Conservation (phyloP, 2,797 vertebrate species). For the Halcyon smyrnensis region DNA sequence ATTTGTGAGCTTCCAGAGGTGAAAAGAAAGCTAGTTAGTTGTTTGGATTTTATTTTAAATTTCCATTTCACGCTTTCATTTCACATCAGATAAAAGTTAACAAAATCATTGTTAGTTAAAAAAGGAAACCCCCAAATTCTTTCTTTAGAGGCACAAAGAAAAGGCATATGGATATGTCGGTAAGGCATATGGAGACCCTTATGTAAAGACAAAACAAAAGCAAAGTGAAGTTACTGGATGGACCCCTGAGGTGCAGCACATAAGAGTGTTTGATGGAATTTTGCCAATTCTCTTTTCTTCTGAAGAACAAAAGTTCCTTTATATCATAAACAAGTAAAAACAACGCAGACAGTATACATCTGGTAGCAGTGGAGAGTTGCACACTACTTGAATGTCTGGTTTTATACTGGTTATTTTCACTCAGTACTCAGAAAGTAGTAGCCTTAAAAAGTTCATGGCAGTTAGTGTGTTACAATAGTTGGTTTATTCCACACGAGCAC, state of each 20-base stretch:
- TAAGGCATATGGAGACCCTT: conserved; percentile 59
- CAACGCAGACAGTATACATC: not conserved
- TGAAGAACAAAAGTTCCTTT: conserved; percentile 30
- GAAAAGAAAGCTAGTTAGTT: not conserved
- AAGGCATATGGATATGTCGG: conserved; percentile 38
- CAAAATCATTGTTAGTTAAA: not conserved
- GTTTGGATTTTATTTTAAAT: not conserved
- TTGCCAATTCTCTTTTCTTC: conserved; percentile 36
- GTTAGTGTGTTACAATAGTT: not conserved
- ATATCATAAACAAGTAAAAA: conserved; percentile 22
- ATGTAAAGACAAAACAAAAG: conserved; percentile 53
- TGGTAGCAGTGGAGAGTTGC: not conserved
- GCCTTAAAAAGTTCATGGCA: not conserved
- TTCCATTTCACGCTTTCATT: not conserved
- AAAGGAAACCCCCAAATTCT: not conserved
- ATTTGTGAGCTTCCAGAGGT: not conserved
- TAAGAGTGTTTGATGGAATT: conserved; percentile 36
- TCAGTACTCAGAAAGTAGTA: not conserved
- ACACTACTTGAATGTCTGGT: not conserved
- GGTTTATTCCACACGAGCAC: not conserved
- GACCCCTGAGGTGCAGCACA: conserved; percentile 9
- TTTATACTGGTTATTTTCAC: not conserved
- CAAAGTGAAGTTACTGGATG: conserved; percentile 38
- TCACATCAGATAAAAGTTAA: not conserved
- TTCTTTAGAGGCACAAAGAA: not conserved